A percentile compares a stretch with the other conserved stretches of the same genome.
These are phyloP conservation scores for Coenonympha arcania DNA, from an alignment of 2,888 invertebrate genomes.

Conservation along the genomic window DNA sequence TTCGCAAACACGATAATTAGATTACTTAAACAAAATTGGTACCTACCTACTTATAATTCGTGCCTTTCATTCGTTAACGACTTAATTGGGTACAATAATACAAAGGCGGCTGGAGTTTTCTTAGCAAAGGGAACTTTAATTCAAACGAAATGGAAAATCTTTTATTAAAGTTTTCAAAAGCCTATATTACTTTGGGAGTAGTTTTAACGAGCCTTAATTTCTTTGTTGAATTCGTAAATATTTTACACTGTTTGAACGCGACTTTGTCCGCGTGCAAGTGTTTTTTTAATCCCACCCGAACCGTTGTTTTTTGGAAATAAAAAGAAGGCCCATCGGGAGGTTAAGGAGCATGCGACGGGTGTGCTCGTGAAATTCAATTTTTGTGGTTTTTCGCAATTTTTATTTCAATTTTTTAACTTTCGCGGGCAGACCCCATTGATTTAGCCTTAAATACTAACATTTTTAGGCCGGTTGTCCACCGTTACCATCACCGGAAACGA, in stretches of 20 bases:
- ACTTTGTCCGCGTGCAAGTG: background rate
- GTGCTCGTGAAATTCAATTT: no score
- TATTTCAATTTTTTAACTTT: no score
- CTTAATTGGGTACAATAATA: constrained; percentile 21
- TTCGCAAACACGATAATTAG: constrained; percentile 20
- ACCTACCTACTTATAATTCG: constrained; percentile 16
- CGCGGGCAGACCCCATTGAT: no score
- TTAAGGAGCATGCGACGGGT: no score
- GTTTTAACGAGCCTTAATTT: background rate
- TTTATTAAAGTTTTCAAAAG: background rate
- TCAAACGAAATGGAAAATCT: constrained; percentile 3
- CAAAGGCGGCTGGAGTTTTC: constrained; percentile 1
- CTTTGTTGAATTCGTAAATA: background rate
- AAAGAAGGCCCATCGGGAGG: no score
- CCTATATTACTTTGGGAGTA: background rate
- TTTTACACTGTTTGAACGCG: no score
- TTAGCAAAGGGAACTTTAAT: background rate
- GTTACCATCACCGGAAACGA: no score
- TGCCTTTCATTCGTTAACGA: constrained; percentile 16
- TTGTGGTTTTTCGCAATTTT: no score
- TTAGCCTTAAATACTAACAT: no score
- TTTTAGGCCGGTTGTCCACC: no score
- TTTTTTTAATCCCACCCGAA: no score
- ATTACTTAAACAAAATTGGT: constrained; percentile 19
- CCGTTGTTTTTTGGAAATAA: no score